Conservation (phyloP, 2,888 invertebrate genomes). For the Dendrolimus houi region DNA sequence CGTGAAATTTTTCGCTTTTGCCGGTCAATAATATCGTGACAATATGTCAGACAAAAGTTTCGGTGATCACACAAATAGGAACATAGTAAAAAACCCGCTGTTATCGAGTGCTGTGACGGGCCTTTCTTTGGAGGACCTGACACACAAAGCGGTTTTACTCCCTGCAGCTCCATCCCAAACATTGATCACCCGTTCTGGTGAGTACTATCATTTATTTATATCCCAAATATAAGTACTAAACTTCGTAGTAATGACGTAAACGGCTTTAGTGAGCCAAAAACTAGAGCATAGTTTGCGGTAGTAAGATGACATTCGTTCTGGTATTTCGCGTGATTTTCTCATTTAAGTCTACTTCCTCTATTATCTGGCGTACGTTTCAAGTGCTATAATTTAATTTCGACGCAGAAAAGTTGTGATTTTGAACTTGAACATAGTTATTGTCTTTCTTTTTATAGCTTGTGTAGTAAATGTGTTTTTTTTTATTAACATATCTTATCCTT, state of each 20-base stretch:
- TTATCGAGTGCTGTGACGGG: conserved; percentile 84
- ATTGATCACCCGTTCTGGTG: conserved; percentile 54
- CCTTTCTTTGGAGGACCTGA: conserved; percentile 83
- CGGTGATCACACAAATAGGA: conserved; percentile 57
- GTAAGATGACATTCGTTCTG: conserved; percentile 30
- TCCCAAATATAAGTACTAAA: conserved; percentile 29
- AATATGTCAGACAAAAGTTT: conserved; percentile 69
- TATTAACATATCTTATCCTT: too few relatives aligned
- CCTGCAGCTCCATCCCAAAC: conserved; percentile 74
- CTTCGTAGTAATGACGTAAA: conserved; percentile 35
- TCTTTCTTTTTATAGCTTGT: too few relatives aligned
- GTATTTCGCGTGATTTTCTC: conserved; percentile 12
- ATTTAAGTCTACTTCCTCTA: conserved; percentile 2
- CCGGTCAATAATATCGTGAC: conserved; percentile 35
- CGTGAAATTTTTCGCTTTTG: conserved; percentile 47
- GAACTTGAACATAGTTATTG: neutral
- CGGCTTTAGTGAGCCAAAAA: conserved; percentile 26
- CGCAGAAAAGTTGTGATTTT: conserved; percentile 1
- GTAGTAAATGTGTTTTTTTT: too few relatives aligned
- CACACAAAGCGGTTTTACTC: conserved; percentile 82
- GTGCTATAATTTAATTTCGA: conserved; percentile 7
- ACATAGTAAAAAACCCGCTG: conserved; percentile 79
- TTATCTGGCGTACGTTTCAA: conserved; percentile 4
- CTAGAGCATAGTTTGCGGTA: conserved; percentile 22
- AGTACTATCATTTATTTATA: conserved; percentile 57